These are phyloP conservation scores for Delichon dasypus DNA, from an alignment of 2,797 vertebrate genomes.

Conservation along the genomic window DNA sequence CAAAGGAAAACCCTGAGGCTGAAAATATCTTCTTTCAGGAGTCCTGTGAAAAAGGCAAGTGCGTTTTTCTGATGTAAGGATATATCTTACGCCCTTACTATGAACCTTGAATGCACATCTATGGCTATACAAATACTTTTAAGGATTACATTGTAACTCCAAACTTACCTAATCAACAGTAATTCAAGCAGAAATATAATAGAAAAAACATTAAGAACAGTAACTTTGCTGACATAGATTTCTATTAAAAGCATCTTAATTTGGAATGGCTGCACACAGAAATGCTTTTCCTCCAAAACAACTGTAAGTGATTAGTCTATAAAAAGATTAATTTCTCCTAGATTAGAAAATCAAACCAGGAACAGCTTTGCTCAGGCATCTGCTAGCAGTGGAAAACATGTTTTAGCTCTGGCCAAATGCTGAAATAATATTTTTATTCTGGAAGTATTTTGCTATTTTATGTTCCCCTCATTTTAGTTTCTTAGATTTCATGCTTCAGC, in stretches of 20 bases:
- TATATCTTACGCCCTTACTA: not conserved
- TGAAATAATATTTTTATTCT: slow-evolving; percentile 47
- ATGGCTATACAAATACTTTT: not conserved
- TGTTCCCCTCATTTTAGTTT: slow-evolving; percentile 31
- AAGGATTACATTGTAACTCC: not conserved
- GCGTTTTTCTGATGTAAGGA: not conserved
- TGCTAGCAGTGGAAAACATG: slow-evolving; percentile 14
- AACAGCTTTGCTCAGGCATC: slow-evolving; percentile 43
- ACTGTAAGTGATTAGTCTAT: slow-evolving; percentile 16
- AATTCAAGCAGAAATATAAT: slow-evolving; percentile 36
- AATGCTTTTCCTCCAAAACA: not conserved
- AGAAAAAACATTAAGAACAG: slow-evolving; percentile 8
- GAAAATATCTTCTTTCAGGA: not conserved
- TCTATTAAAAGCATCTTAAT: slow-evolving; percentile 13
- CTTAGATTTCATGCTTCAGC: slow-evolving; percentile 14
- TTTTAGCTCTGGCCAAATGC: slow-evolving; percentile 15
- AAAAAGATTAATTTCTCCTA: slow-evolving; percentile 19
- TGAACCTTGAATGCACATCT: not conserved
- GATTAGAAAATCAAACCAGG: slow-evolving; percentile 34
- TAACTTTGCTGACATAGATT: not conserved
- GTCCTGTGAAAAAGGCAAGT: not conserved
- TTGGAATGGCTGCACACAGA: slow-evolving; percentile 5
- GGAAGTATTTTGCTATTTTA: slow-evolving; percentile 11
- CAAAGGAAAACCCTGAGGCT: not conserved
- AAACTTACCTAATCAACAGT: slow-evolving; percentile 27